Evolutionary conservation across 2,113 vertebrate genomes (phyloP).

Genomic region (Otocyon megalotis): DNA sequence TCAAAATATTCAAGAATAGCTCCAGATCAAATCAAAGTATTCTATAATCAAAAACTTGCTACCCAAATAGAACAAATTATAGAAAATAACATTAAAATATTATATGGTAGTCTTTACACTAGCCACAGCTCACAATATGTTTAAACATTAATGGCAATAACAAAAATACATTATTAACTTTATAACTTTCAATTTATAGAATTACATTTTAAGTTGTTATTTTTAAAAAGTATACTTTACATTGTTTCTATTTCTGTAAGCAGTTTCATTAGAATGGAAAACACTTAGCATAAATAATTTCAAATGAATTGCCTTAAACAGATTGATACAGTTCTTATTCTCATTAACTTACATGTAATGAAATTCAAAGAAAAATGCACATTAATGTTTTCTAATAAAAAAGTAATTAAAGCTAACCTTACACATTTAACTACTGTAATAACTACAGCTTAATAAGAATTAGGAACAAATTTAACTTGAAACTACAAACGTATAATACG

Average conservation of each 20-base stretch:
- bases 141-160: constrained; percentile 21
- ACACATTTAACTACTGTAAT: neutral
- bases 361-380: constrained; percentile 16
- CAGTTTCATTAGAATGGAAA: constrained; percentile 31
- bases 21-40: neutral
- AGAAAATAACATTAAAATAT: neutral
- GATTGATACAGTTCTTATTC: neutral
- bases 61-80: neutral
- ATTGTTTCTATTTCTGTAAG: neutral
- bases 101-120: neutral
- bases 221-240: constrained; percentile 19
- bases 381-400: constrained; percentile 42
- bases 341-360: constrained; percentile 26
- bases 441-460: neutral
- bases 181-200: constrained; percentile 2
- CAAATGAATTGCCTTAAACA: constrained; percentile 25
- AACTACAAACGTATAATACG: constrained; percentile 39
- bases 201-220: constrained; percentile 12
- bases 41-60: neutral
- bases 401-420: neutral
- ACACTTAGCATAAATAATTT: constrained; percentile 28
- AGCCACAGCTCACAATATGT: neutral
- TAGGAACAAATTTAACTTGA: constrained; percentile 40
- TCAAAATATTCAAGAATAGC: neutral
- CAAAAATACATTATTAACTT: neutral